Percentiles rank a stretch among this genome's conserved stretches.
phyloP scores from a whole-genome alignment of 2,113 vertebrate species.

The Antechinus flavipes region DNA sequence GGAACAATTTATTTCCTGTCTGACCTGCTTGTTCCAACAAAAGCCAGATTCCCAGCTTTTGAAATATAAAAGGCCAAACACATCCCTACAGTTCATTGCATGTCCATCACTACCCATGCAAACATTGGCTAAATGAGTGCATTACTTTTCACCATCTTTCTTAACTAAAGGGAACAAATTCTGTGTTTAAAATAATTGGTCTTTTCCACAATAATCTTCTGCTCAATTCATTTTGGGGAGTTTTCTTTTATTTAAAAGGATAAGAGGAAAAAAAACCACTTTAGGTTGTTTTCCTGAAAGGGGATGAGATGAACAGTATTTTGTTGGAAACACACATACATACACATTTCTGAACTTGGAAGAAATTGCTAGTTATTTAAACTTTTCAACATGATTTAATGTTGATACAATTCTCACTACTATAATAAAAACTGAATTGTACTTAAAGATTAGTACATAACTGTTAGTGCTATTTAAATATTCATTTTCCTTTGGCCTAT shows the following conservation, averaged over 20 bases:
- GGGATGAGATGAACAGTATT: slow-evolving; percentile 56
- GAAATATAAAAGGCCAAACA: slow-evolving; percentile 86
- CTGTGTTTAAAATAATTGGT: slow-evolving; percentile 38
- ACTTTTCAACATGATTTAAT: slow-evolving; percentile 44
- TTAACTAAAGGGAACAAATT: slow-evolving; percentile 50
- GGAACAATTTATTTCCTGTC: slow-evolving; percentile 98
- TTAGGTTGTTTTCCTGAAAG: slow-evolving; percentile 57
- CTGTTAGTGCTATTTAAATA: neutral
- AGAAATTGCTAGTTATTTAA: slow-evolving; percentile 44
- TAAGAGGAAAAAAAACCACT: slow-evolving; percentile 25
- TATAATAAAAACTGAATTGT: slow-evolving; percentile 53
- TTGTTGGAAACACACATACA: slow-evolving; percentile 59
- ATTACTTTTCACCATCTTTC: slow-evolving; percentile 59
- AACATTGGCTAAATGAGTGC: slow-evolving; percentile 34
- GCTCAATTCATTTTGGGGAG: slow-evolving; percentile 31
- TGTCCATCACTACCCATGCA: slow-evolving; percentile 39
- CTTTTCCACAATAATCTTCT: slow-evolving; percentile 49
- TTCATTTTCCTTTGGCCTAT: slow-evolving; percentile 47
- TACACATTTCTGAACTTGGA: slow-evolving; percentile 56
- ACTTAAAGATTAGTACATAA: slow-evolving; percentile 45
- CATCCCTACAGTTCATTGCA: slow-evolving; percentile 54
- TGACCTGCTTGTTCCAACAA: slow-evolving; percentile 93
- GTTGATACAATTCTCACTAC: slow-evolving; percentile 42
- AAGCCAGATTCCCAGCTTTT: slow-evolving; percentile 94
- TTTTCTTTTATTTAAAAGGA: slow-evolving; percentile 58